Evolutionary conservation across 2,888 invertebrate species (phyloP), one percentile per base, ranked within the genome.

Genomic region (Resseliella maxima): DNA sequence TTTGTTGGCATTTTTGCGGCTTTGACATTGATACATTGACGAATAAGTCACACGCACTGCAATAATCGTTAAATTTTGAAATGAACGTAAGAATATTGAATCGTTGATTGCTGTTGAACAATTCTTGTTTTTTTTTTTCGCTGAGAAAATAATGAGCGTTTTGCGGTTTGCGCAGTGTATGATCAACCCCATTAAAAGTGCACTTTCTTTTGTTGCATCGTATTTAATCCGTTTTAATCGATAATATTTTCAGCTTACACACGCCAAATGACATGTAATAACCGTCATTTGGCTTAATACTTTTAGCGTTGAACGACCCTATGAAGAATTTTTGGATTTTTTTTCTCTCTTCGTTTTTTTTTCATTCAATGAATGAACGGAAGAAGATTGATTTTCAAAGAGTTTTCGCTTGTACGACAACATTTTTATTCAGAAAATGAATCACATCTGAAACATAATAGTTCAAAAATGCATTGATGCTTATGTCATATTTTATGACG

Each of bases 1-100:
- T 35, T 81, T 81, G 3, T 81, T 81, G 35, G 3, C n/a, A 38
- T 38, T 83, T 38, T 38, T 83, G 36, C n/a, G 83, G 83, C 31
- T 83, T 83, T 83, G 83, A 83, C 83, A 83, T 83, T 83, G 83
- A 83, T 83, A 83, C 83, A 83, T 83, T n/a, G 38, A 24, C 21
- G 38, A 38, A 83, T 83, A 38, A 83, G 24, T 38, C 38, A 83
- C 38, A 83, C 21, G 5, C 27, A 64, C n/a, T n/a, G 8, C 10
- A 18, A 35, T 35, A 72, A 8, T 41, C 41, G 12, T 41, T 12
- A 12, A 41, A 41, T 41, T 12, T 8, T 12, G 12, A 41, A 41
- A 41, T 41, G 41, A 8, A 41, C 41, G 12, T 8, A 41, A 41
- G 12, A 41, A 41, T 8, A 41, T 41, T 5, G 8, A 15, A 15